phyloP scores from a whole-genome alignment of 1,140 invertebrate species.

The Drosophila sulfurigaster region DNA sequence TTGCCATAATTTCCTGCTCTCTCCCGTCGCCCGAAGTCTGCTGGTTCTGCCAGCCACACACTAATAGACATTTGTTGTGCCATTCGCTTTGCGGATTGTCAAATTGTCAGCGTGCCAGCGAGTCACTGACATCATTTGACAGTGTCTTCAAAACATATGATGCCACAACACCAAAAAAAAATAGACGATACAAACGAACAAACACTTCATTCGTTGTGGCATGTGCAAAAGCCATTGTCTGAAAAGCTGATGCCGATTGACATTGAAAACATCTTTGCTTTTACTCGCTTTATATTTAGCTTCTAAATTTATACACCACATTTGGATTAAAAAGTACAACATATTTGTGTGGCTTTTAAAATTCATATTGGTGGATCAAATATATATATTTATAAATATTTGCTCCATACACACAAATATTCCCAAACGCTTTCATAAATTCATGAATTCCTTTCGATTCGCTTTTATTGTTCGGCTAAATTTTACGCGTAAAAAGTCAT shows the following conservation, averaged over 20 bases:
- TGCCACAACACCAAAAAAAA: not conserved
- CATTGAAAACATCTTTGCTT: not conserved
- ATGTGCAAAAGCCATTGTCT: not conserved
- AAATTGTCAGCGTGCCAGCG: conserved; percentile 8
- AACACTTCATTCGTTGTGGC: too few relatives aligned
- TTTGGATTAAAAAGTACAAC: too few relatives aligned
- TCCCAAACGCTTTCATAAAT: conserved; percentile 9
- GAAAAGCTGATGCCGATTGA: not conserved
- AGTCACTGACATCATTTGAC: conserved; percentile 60
- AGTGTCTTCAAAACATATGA: not conserved
- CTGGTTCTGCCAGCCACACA: not conserved
- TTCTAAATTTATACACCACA: not conserved
- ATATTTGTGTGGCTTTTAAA: too few relatives aligned
- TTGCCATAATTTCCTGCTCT: conserved; percentile 63
- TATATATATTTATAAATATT: too few relatives aligned
- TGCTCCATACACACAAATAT: not conserved
- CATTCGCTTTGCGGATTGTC: not conserved
- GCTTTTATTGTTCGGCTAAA: conserved; percentile 34
- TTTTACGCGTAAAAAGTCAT: conserved; percentile 54
- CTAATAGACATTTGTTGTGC: not conserved
- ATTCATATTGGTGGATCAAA: too few relatives aligned
- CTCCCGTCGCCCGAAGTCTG: not conserved
- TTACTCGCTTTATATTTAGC: not conserved
- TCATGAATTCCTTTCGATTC: conserved; percentile 9
- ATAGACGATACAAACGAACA: too few relatives aligned